Evolutionary conservation across 2,113 vertebrate genomes (phyloP).

Genomic region (Indicator maculatus): DNA sequence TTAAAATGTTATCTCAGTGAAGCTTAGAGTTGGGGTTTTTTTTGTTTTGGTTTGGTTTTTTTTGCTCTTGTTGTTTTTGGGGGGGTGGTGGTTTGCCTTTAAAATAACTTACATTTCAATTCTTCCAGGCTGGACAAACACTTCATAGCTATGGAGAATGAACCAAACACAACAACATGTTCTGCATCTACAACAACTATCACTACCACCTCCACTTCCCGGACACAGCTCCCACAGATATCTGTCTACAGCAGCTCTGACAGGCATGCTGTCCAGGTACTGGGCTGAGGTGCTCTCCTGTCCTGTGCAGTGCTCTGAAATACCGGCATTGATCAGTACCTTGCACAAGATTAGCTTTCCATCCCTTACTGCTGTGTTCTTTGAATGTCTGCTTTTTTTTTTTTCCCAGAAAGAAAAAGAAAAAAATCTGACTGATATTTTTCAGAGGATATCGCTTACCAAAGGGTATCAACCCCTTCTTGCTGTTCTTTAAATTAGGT

Average conservation of each 20-base stretch:
- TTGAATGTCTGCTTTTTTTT: not conserved
- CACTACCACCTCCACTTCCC: constrained; percentile 74
- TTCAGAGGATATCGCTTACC: not conserved
- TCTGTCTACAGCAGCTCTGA: constrained; percentile 87
- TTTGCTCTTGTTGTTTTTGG: not conserved
- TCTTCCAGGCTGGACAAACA: constrained; percentile 60
- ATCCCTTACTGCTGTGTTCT: not conserved
- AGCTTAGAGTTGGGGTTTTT: not conserved
- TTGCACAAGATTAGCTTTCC: not conserved
- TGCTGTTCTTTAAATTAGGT: not conserved
- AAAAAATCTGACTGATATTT: not conserved
- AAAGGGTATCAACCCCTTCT: not conserved
- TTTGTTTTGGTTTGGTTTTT: not conserved
- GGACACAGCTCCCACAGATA: constrained; percentile 79
- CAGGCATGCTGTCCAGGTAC: constrained; percentile 91
- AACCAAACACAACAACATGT: constrained; percentile 75
- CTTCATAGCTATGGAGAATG: constrained; percentile 79
- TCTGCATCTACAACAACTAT: constrained; percentile 77
- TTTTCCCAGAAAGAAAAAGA: too few species aligned
- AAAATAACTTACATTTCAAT: not conserved
- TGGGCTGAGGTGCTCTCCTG: not conserved
- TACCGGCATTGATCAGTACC: not conserved
- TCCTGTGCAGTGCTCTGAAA: not conserved
- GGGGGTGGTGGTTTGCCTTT: too few species aligned
- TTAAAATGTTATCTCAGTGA: not conserved